Percentiles rank a stretch among this genome's conserved stretches.
Evolutionary conservation across 2,113 vertebrate genomes (phyloP).

Genomic region (Aphelocoma coerulescens): DNA sequence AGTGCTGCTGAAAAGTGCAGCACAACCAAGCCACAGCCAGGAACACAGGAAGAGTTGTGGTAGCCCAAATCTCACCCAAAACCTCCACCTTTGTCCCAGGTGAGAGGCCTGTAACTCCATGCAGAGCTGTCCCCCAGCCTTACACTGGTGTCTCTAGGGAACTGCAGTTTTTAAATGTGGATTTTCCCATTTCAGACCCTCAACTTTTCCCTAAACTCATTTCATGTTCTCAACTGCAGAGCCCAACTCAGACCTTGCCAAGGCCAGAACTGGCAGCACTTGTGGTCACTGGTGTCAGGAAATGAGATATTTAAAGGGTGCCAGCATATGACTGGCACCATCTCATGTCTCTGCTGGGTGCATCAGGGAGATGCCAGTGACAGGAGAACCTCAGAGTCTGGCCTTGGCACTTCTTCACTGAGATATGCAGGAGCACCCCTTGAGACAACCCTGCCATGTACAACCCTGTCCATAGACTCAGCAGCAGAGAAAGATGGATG

Average conservation of each 20-base stretch:
- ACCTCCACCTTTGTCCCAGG: not conserved
- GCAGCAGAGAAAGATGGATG: not conserved
- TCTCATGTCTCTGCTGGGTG: not conserved
- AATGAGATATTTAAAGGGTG: not conserved
- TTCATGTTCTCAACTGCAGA: not conserved
- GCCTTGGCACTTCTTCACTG: not conserved
- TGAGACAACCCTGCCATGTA: fast-evolving
- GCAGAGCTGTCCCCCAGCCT: not conserved
- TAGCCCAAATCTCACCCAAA: not conserved
- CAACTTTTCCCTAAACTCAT: not conserved
- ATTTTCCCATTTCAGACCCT: not conserved
- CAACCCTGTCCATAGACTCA: not conserved
- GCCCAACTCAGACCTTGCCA: not conserved
- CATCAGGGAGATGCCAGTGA: not conserved
- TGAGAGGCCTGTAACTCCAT: not conserved
- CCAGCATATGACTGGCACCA: not conserved
- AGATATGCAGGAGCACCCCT: not conserved
- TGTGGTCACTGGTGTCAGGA: not conserved
- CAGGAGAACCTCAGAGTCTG: not conserved
- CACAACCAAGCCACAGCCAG: not conserved
- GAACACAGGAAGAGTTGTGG: not conserved
- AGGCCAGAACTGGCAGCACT: not conserved
- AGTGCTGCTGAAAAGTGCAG: not conserved
- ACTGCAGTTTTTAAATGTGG: not conserved
- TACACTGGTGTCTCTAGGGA: not conserved